phyloP scores from a whole-genome alignment of 2,113 vertebrate genomes.

The Smithornis capensis region DNA sequence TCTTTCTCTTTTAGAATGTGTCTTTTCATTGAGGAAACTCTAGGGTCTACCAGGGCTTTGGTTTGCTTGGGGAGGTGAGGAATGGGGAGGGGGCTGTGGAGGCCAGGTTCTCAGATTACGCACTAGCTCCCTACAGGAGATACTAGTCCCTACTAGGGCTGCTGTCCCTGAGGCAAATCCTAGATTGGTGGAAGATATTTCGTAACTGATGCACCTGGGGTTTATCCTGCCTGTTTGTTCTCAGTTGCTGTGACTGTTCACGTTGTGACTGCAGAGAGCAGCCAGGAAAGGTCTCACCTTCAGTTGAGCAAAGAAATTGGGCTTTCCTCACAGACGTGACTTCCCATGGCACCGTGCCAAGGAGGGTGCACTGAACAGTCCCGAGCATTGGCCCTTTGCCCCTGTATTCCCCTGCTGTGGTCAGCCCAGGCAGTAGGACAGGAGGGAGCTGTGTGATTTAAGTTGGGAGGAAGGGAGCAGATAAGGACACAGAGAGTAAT shows the following conservation, averaged over 20 bases:
- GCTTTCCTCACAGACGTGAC: background rate
- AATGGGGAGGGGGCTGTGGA: background rate
- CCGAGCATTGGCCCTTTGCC: background rate
- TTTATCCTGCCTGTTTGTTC: background rate
- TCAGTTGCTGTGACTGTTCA: background rate
- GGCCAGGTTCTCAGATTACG: background rate
- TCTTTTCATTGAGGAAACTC: background rate
- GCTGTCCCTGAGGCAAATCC: background rate
- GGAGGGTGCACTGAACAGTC: background rate
- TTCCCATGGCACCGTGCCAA: background rate
- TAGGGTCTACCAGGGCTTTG: background rate
- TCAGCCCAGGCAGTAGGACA: background rate
- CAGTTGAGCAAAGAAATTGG: background rate
- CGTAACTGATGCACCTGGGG: background rate
- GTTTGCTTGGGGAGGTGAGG: rapidly evolving
- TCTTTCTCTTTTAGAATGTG: background rate
- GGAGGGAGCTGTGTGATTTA: background rate
- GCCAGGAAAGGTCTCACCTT: rapidly evolving
- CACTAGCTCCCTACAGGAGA: background rate
- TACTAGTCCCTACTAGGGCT: background rate
- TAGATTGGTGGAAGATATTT: background rate
- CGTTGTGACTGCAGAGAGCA: rapidly evolving
- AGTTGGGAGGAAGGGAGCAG: background rate
- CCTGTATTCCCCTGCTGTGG: background rate
- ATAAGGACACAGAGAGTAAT: background rate